These are phyloP conservation scores for Lophius americanus DNA, from an alignment of 2,797 vertebrate species.

Conservation along the genomic window DNA sequence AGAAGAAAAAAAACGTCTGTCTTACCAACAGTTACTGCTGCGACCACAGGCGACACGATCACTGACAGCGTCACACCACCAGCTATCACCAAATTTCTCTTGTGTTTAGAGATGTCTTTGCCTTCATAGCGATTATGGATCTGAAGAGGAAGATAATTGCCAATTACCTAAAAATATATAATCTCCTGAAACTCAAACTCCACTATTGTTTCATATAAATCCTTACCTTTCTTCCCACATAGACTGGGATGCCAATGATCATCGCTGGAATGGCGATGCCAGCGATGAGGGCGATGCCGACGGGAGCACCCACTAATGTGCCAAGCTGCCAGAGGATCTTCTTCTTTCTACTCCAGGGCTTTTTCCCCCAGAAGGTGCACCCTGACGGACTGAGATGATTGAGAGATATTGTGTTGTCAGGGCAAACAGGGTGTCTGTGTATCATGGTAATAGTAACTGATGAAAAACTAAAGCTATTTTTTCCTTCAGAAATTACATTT, in stretches of 20 bases:
- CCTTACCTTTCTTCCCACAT: constrained; percentile 97
- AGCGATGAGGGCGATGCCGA: constrained; percentile 98
- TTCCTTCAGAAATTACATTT: background rate
- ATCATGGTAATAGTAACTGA: background rate
- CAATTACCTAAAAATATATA: background rate
- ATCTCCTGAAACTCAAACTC: background rate
- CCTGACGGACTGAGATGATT: constrained; percentile 89
- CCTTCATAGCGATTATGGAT: constrained; percentile 98
- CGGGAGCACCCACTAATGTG: constrained; percentile 95
- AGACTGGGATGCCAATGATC: constrained; percentile 98
- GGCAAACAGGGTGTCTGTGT: background rate
- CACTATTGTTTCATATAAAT: background rate
- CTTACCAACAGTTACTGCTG: constrained; percentile 98
- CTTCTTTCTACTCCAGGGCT: constrained; percentile 99
- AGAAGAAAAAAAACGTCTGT: background rate
- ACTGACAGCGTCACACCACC: constrained; percentile 96
- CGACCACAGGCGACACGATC: constrained; percentile 96
- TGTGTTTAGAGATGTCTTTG: constrained; percentile 97
- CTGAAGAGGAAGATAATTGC: constrained; percentile 66
- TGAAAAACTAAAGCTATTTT: background rate
- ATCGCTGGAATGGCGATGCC: constrained; percentile 98
- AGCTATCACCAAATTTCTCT: constrained; percentile 96
- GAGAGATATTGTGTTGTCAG: background rate
- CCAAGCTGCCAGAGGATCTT: constrained; percentile 98
- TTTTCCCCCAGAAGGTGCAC: constrained; percentile 99